These are phyloP conservation scores for Dryomyza anilis DNA, from an alignment of 2,888 invertebrate species.

Conservation along the genomic window DNA sequence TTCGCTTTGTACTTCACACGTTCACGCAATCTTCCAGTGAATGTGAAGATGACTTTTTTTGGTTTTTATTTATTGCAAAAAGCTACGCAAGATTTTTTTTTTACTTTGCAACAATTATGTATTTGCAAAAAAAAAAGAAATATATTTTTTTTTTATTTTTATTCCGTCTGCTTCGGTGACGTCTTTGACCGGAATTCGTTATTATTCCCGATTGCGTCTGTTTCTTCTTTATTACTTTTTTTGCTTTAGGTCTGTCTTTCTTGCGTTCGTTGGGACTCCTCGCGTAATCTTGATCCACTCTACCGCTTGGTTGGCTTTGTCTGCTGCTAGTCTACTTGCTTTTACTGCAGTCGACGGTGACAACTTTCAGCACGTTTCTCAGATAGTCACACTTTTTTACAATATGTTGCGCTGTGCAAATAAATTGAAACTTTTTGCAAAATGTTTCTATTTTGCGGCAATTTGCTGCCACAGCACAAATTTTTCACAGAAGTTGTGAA, in stretches of 20 bases:
- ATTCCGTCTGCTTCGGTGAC: conserved; percentile 2
- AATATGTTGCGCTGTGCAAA: not conserved
- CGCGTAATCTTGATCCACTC: not conserved
- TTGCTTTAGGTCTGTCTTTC: not conserved
- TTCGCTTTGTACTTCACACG: conserved; percentile 8
- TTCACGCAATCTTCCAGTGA: conserved; percentile 4
- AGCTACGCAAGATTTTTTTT: not conserved
- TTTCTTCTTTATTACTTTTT: not conserved
- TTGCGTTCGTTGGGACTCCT: not conserved
- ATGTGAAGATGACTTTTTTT: not conserved
- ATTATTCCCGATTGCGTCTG: not conserved
- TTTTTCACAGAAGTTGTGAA: conserved; percentile 51
- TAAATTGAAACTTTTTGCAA: conserved; percentile 29
- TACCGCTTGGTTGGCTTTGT: conserved; percentile 1
- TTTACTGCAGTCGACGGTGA: conserved; percentile 37
- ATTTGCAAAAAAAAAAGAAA: not conserved
- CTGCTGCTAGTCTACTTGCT: conserved; percentile 16
- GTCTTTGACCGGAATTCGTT: conserved; percentile 11
- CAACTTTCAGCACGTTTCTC: not conserved
- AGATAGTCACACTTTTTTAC: not conserved
- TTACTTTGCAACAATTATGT: not conserved
- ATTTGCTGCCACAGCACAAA: conserved; percentile 41
- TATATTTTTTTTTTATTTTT: not conserved
- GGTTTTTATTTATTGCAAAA: not conserved
- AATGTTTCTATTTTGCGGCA: conserved; percentile 32